Evolutionary conservation across 1,140 invertebrate genomes (phyloP), one percentile per base, ranked within the genome.

Genomic region (Scaptodrosophila lebanonensis): DNA sequence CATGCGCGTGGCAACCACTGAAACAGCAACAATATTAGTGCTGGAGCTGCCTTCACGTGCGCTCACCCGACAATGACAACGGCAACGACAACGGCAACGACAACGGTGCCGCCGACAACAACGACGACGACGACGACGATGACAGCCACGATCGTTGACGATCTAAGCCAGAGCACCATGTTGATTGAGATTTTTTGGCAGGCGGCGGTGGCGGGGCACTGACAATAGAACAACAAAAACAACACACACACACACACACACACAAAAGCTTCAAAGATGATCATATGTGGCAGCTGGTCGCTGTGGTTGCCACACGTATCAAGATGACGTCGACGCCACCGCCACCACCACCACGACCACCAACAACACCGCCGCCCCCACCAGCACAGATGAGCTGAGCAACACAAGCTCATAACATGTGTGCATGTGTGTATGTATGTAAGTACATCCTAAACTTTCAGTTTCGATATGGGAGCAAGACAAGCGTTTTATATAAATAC

Each of bases 361-460:
- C n/a, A n/a, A n/a, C n/a, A n/a, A n/a, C n/a, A n/a, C n/a, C n/a
- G n/a, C n/a, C n/a, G n/a, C n/a, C n/a, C n/a, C n/a, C n/a, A n/a
- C n/a, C 53, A 58, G n/a, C 47, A 51, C 25, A 49, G 51, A 49
- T 52, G 49, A 42, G 38, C 20, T 8, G 3, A 25, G 3, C 64
- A 33, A 42, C 42, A 42, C 38, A 65, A 61, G 57, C 70, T 75
- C 71, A 75, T 75, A 76, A 76, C 49, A 16, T 13, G 1, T 16
- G 3, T 40, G 33, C 33, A 9, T 35, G 32, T 54, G 18, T 57
- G 27, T 40, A 27, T 40, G 17, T 33, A 29, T 66, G 39, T 60
- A 32, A 62, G 54, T 66, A 57, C 60, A 79, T 79, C 73, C 75
- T 79, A 66, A 76, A 82, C 75, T 82, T 79, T 79, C 75, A 70